Evolutionary conservation across 2,113 vertebrate species (phyloP).

Genomic region (Indicator indicator): DNA sequence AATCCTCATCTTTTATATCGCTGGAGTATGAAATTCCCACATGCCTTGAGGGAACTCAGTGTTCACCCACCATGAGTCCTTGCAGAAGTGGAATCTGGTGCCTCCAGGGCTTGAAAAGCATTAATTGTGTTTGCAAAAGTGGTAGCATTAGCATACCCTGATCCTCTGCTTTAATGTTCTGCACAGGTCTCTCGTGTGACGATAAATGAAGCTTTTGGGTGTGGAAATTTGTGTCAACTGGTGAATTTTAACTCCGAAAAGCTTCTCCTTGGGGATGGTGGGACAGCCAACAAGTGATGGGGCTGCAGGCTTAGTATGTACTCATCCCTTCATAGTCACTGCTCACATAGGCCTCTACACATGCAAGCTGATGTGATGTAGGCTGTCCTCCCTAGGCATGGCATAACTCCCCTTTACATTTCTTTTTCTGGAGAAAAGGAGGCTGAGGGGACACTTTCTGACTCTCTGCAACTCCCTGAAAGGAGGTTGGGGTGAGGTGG

Average conservation of each 20-base stretch:
- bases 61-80: neutral
- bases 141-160: neutral
- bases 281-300: neutral
- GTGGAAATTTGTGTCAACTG: neutral
- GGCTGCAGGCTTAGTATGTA: rapidly evolving
- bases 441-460: no score
- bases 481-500: no score
- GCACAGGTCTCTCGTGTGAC: neutral
- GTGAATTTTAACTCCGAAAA: neutral
- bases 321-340: neutral
- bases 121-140: slow-evolving; percentile 33
- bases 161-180: neutral
- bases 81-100: neutral
- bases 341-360: neutral
- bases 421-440: neutral
- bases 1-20: neutral
- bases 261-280: neutral
- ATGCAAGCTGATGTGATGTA: neutral
- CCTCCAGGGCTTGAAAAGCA: neutral
- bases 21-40: neutral
- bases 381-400: neutral
- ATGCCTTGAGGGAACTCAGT: neutral
- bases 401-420: neutral
- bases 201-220: neutral
- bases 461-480: no score